Evolutionary conservation across 2,888 invertebrate species (phyloP).

Genomic region (Meteorus cinctellus): DNA sequence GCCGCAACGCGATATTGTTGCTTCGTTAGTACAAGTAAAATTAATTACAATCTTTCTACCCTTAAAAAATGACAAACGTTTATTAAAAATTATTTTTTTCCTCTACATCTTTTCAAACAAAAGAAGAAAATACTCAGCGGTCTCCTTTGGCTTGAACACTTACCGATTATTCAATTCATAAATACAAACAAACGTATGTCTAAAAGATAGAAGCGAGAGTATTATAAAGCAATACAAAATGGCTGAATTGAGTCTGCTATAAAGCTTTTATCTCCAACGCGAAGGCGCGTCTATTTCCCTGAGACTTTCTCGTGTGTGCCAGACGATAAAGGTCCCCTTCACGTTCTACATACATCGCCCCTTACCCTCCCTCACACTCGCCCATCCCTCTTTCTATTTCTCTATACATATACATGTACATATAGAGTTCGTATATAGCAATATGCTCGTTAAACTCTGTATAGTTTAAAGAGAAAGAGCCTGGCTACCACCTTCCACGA

Average conservation of each 20-base stretch:
- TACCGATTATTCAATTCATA: conserved; percentile 21
- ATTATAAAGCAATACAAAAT: conserved; percentile 27
- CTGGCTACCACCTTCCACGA: conserved; percentile 32
- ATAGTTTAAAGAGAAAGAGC: conserved; percentile 12
- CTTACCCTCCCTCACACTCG: conserved; percentile 25
- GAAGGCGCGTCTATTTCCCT: conserved; percentile 46
- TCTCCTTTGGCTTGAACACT: conserved; percentile 14
- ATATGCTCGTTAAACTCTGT: conserved; percentile 38
- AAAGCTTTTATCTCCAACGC: conserved; percentile 29
- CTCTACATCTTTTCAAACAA: background rate
- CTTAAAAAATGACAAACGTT: background rate
- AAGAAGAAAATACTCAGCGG: conserved; percentile 10
- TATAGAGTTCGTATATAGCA: conserved; percentile 6
- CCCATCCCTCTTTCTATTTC: conserved; percentile 30
- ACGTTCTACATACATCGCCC: conserved; percentile 27
- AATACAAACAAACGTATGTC: background rate
- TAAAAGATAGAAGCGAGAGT: conserved; percentile 9
- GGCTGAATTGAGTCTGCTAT: conserved; percentile 23
- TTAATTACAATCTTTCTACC: conserved; percentile 31
- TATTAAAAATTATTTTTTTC: background rate
- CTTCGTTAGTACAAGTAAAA: conserved; percentile 32
- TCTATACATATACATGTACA: conserved; percentile 4
- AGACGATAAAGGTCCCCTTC: conserved; percentile 34
- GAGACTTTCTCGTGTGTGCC: conserved; percentile 46
- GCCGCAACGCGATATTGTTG: conserved; percentile 46